Evolutionary conservation across 2,888 invertebrate genomes (phyloP).

Genomic region (Drosophila tripunctata): DNA sequence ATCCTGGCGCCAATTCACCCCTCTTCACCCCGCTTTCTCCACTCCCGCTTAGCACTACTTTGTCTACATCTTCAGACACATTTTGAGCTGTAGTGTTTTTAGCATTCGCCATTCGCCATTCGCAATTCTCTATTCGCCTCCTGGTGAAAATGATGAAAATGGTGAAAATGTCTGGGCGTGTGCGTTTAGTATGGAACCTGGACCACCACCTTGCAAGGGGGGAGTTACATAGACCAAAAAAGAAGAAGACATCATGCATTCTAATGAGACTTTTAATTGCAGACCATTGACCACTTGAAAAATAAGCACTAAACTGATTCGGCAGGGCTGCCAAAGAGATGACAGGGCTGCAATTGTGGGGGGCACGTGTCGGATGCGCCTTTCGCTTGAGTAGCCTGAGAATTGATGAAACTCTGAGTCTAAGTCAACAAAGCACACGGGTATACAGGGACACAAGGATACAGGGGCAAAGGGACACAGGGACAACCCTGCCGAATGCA

Average conservation of each 20-base stretch:
- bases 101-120: slow-evolving; percentile 37
- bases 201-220: slow-evolving; percentile 39
- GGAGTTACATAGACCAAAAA: not conserved
- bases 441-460: not conserved
- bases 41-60: not conserved
- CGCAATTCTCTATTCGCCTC: slow-evolving; percentile 23
- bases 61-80: slow-evolving; percentile 52
- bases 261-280: slow-evolving; percentile 77
- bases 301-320: slow-evolving; percentile 53
- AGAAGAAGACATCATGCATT: slow-evolving; percentile 74
- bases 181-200: not conserved
- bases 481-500: slow-evolving; percentile 45
- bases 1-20: slow-evolving; percentile 73
- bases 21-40: not conserved
- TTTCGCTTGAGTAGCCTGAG: slow-evolving; percentile 73
- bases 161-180: slow-evolving; percentile 17
- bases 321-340: slow-evolving; percentile 40
- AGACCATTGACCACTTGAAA: slow-evolving; percentile 73
- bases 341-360: slow-evolving; percentile 4
- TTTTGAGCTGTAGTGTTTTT: slow-evolving; percentile 31
- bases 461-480: not conserved
- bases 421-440: slow-evolving; percentile 52
- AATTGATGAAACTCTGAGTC: slow-evolving; percentile 61
- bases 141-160: too few relatives aligned
- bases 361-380: slow-evolving; percentile 74